Evolutionary conservation across 2,888 invertebrate species (phyloP), one percentile per base, ranked within the genome.

Genomic region (Calameuta filiformis): DNA sequence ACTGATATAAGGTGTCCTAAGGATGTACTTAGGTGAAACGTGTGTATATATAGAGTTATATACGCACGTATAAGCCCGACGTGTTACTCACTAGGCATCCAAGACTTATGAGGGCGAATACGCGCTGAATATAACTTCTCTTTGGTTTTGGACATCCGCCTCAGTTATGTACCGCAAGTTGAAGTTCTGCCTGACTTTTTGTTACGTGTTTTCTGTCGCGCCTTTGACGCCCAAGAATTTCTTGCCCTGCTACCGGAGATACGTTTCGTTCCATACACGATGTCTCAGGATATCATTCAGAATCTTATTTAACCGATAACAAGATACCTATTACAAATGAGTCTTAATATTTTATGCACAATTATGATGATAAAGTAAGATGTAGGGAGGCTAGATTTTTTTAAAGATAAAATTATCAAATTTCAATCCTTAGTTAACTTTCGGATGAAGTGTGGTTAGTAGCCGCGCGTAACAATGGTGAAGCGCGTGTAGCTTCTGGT

Each of bases 201-300:
- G 79, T 79, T 68, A 76, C 73, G 69, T 76, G 68, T 82, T 84
- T 85, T 83, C 83, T 81, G 79, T 78, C 77, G 73, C 74, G n/a
- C 35, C 73, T 76, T 79, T 74, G 35, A 40, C 35, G 56, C 73
- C 74, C 74, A 56, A 56, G 56, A 56, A 56, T 23, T 56, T 56
- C 56, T 23, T 6, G 56, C 9, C 0, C 9, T 23, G 23, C 23
- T 56, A 56, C 56, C 9, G 23, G 23, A 9, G 9, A 56, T 56
- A 56, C 56, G 56, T 23, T 23, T 56, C 23, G 71, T 11, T 71
- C 34, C 23, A 11, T 71, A 11, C 31, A 33, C 23, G 12, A 12
- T 71, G 34, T 34, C 30, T 4, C 71, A 23, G 31, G 23, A 23
- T 56, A 2, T 71, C 12, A 71, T 30, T 30, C 71, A 71, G 12